Percentiles rank a stretch among this genome's conserved stretches.
These are phyloP conservation scores for Lepidochitona cinerea DNA, from an alignment of 2,888 invertebrate species.

Conservation along the genomic window DNA sequence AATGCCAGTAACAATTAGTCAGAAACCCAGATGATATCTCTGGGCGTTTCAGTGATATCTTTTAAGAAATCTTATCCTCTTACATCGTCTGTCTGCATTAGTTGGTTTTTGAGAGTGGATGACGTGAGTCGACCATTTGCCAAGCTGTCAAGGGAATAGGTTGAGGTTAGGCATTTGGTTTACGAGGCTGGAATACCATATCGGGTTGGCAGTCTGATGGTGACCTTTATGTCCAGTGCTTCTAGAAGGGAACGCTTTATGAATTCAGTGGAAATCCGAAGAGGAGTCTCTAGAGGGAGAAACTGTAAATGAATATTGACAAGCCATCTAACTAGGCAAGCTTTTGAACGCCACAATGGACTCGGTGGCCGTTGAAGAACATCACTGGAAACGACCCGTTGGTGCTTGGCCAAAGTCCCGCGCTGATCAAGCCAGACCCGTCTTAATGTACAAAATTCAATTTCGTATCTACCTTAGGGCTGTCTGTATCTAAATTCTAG, in stretches of 20 bases:
- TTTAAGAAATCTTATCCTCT: no score
- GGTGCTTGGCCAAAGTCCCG: no score
- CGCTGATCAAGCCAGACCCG: no score
- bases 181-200: background rate
- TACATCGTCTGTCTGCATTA: no score
- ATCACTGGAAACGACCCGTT: no score
- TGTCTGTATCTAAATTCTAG: conserved; percentile 29
- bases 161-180: background rate
- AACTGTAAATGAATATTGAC: conserved; percentile 20
- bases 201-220: background rate
- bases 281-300: conserved; percentile 6
- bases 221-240: background rate
- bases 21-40: no score
- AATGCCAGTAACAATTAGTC: no score
- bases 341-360: conserved; percentile 17
- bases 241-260: background rate
- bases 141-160: no score
- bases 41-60: no score
- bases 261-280: background rate
- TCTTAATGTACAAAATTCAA: conserved; percentile 54
- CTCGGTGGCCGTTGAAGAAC: no score
- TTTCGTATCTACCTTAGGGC: conserved; percentile 48
- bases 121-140: no score
- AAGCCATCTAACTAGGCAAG: conserved; percentile 15
- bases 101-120: no score